Conservation (phyloP, 2,797 vertebrate species). For the Coilia nasus region DNA sequence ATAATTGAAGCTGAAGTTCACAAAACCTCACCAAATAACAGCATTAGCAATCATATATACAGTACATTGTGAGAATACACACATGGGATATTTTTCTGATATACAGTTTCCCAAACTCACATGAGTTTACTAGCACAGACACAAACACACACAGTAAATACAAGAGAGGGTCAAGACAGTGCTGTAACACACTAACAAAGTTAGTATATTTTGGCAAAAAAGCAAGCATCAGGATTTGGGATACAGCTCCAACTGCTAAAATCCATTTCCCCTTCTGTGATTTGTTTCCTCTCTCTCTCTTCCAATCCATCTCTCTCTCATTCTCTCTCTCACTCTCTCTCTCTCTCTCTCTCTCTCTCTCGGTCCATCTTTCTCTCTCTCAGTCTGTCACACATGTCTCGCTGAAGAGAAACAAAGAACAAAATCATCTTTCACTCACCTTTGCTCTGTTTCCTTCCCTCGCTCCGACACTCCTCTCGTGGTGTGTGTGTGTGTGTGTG, state of each 20-base stretch:
- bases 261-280: no score
- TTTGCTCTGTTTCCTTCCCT: slow-evolving; percentile 52
- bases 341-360: neutral
- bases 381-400: neutral
- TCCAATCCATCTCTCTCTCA: neutral
- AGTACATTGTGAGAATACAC: neutral
- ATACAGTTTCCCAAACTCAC: neutral
- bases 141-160: neutral
- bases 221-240: neutral
- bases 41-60: neutral
- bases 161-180: neutral
- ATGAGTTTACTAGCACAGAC: neutral
- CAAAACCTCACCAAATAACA: neutral
- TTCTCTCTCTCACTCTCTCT: neutral
- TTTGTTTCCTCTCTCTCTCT: no score
- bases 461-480: slow-evolving; percentile 19
- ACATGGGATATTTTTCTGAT: neutral
- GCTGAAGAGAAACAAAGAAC: slow-evolving; percentile 14
- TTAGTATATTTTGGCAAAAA: neutral
- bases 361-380: neutral
- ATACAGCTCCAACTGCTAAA: neutral
- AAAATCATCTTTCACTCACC: slow-evolving; percentile 57
- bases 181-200: neutral
- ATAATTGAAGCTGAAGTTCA: no score
- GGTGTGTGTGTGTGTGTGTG: slow-evolving; percentile 16